Conservation (phyloP, 2,797 vertebrate genomes). For the Threskiornis aethiopicus region DNA sequence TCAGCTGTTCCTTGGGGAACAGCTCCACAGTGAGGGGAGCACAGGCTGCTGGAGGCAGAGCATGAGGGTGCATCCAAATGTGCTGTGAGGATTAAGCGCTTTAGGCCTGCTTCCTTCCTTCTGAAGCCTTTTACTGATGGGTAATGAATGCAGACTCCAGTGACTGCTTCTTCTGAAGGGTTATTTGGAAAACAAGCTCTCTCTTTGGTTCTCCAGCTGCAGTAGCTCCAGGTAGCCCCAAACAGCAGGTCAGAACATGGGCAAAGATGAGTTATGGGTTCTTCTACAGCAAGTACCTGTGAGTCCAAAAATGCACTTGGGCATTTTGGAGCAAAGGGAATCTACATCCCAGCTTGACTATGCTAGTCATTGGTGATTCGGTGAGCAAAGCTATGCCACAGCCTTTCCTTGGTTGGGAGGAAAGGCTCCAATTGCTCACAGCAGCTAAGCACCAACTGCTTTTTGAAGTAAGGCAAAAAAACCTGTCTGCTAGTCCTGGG, state of each 20-base stretch:
- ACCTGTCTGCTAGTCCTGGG: neutral
- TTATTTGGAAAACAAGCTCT: neutral
- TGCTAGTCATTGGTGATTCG: neutral
- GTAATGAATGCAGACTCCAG: neutral
- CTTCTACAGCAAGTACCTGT: neutral
- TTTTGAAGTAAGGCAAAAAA: neutral
- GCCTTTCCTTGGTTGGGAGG: neutral
- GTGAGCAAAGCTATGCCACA: neutral
- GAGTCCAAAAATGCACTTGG: neutral
- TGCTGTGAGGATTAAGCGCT: fast-evolving
- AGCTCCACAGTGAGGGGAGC: no score
- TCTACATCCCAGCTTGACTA: neutral
- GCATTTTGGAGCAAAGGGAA: neutral
- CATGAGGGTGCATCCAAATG: neutral
- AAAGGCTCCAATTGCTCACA: neutral
- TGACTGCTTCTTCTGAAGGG: neutral
- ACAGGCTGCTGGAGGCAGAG: no score
- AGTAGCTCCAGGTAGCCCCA: neutral
- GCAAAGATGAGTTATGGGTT: neutral
- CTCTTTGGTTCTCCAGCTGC: neutral
- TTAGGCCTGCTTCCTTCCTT: neutral
- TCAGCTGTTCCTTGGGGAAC: no score
- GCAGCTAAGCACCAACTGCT: neutral
- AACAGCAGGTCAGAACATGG: neutral
- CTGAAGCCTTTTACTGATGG: neutral